Conservation (phyloP, 2,888 invertebrate species). For the Drosophila rellima region DNA sequence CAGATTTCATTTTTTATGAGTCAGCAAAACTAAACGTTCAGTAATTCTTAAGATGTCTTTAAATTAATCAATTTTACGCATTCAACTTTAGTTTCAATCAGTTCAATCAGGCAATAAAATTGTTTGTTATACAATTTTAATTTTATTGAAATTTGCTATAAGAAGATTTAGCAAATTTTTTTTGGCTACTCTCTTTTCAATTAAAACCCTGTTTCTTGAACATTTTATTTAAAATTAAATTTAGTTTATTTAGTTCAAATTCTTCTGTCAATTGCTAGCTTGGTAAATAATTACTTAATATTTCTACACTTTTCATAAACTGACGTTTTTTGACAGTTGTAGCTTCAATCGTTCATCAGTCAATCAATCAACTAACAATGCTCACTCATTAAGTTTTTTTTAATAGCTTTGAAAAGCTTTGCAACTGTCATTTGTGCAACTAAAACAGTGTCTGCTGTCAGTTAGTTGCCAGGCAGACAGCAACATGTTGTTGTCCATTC, state of each 20-base stretch:
- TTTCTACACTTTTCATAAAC: background rate
- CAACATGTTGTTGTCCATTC: constrained; percentile 26
- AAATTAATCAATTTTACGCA: background rate
- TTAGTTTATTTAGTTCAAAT: no score
- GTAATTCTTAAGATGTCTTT: background rate
- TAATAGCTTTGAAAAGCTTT: background rate
- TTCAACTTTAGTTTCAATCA: background rate
- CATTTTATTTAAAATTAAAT: no score
- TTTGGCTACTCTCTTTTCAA: no score
- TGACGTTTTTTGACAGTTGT: background rate
- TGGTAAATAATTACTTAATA: background rate
- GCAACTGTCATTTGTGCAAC: constrained; percentile 1
- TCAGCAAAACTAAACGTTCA: background rate
- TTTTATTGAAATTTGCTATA: no score
- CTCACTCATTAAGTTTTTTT: constrained; percentile 3
- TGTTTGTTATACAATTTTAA: no score
- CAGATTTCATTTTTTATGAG: background rate
- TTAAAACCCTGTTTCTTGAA: no score
- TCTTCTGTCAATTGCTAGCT: background rate
- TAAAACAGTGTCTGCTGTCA: constrained; percentile 24
- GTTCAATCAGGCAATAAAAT: background rate
- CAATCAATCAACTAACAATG: constrained; percentile 5
- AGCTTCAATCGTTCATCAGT: constrained; percentile 5
- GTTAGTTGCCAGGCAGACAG: constrained; percentile 20
- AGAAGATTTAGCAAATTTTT: no score